phyloP scores from a whole-genome alignment of 2,797 vertebrate species.

The Crocodylus rhombifer region DNA sequence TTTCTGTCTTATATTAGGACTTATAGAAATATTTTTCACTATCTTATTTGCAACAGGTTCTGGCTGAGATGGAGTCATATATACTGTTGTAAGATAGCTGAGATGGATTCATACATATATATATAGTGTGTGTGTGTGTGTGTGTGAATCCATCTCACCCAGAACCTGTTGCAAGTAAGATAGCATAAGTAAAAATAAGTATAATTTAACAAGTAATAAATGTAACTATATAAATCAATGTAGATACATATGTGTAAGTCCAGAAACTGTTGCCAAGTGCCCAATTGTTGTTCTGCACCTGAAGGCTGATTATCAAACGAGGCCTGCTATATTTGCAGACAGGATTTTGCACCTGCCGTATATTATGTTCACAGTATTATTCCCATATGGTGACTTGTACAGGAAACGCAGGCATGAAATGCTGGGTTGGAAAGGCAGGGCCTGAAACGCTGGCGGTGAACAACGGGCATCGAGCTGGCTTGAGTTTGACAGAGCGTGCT shows the following conservation, averaged over 20 bases:
- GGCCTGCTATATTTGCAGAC: not conserved
- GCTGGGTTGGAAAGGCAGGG: not conserved
- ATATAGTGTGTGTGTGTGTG: too few relatives aligned
- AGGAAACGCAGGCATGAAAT: not conserved
- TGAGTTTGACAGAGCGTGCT: not conserved
- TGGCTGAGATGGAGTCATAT: not conserved
- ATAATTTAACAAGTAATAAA: too few relatives aligned
- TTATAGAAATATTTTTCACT: not conserved
- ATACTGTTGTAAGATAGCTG: not conserved
- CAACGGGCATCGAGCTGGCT: not conserved
- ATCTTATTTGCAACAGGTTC: not conserved
- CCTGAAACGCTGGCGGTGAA: not conserved
- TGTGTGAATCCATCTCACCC: not conserved
- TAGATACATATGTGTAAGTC: not conserved
- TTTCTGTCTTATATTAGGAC: not conserved
- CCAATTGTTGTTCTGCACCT: not conserved
- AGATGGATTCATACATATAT: too few relatives aligned
- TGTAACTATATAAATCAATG: too few relatives aligned
- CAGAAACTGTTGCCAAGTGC: too few relatives aligned
- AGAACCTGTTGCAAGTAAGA: not conserved
- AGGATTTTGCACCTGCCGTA: not conserved
- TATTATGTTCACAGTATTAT: not conserved
- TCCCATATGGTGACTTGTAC: not conserved
- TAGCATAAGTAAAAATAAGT: not conserved
- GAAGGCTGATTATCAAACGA: too few relatives aligned